Base-by-base conservation (phyloP, 1,140 invertebrate genomes). In the Druon quercuslanigerum region DNA sequence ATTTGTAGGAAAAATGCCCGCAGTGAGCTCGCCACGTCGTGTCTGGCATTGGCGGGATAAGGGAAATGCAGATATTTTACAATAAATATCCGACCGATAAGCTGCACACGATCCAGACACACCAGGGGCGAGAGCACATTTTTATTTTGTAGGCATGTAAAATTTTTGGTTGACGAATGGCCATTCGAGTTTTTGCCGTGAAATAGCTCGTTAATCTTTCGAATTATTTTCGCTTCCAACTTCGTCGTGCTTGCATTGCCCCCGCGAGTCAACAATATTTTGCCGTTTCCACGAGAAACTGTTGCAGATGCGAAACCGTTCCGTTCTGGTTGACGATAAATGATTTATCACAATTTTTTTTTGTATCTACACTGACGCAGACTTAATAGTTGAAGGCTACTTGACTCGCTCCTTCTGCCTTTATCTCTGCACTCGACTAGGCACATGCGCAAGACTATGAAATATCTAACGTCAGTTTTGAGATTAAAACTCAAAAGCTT, bases 171-270 rank as follows among this genome's bases (percentile, higher is more conserved):
- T 87, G 86, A 87, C 85, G 86, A 87, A 86, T 87, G 84, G 85
- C 81, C 80, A 81, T 82, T 87, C 77, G 81, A 84, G 83, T 84
- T 87, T 86, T 82, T 82, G 73, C 80, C 78, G 79, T 85, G 84
- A 87, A 87, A 87, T 87, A 87, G 85, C 86, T 87, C 86, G 85
- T 87, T 87, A 87, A 87, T 87, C 86, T 87, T 85, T 85, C 84
- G 86, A 86, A 86, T 87, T 86, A 87, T 86, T 86, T 85, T 86
- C 86, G 84, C 86, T 82, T 83, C 81, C 83, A 86, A 84, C 79
- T 80, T 86, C 57, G 77, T 72, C 25, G 78, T 56, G 77, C 16
- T 75, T 74, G 66, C 73, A 40, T 74, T 51, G 54, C 33, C 74
- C 71, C 66, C 57, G 25, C 79, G 75, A 76, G 56, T 84, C 79